phyloP scores from a whole-genome alignment of 2,113 vertebrate species.

The Mohoua ochrocephala region DNA sequence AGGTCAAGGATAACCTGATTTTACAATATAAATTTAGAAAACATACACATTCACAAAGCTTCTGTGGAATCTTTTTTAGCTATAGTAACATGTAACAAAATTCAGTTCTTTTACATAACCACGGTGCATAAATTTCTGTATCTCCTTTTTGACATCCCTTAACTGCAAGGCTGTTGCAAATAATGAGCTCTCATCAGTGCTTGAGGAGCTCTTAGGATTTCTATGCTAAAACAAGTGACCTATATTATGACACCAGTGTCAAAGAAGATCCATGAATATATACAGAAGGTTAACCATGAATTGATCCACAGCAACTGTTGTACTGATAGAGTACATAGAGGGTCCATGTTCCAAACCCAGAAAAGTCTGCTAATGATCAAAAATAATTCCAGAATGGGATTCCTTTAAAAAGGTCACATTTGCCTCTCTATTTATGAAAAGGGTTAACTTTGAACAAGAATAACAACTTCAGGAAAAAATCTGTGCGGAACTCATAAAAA shows the following conservation, averaged over 20 bases:
- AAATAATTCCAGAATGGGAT: background rate
- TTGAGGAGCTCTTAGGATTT: background rate
- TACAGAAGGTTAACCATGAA: background rate
- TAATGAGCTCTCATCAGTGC: background rate
- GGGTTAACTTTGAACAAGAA: background rate
- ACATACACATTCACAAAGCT: fast-evolving
- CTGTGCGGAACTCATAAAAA: background rate
- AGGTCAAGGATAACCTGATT: background rate
- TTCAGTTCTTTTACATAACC: background rate
- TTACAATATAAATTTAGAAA: background rate
- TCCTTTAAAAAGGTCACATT: background rate
- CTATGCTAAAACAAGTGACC: background rate
- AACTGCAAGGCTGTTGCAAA: background rate
- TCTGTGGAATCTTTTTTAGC: background rate
- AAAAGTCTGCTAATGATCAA: background rate
- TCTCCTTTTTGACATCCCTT: background rate
- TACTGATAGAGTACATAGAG: no score
- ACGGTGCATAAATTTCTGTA: background rate
- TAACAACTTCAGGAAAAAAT: background rate
- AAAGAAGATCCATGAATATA: background rate
- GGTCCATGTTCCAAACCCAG: background rate
- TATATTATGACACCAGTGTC: background rate
- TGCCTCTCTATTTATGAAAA: background rate
- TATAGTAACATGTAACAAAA: background rate
- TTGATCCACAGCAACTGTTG: background rate